phyloP scores from a whole-genome alignment of 30 jellyfish, hydroid and myxozoan species.

The Turritopsis rubra region DNA sequence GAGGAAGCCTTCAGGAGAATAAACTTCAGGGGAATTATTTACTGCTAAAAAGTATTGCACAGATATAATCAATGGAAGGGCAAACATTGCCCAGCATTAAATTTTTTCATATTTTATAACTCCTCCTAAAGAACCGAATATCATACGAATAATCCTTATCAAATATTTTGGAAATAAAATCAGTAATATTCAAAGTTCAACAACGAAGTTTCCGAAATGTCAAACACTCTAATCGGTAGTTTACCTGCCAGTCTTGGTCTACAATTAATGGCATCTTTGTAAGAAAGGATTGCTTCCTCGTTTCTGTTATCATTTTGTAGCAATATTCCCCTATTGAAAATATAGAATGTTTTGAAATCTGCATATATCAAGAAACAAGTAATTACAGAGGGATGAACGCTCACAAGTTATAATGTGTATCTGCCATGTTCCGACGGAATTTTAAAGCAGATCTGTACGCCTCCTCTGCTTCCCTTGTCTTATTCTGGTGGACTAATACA shows the following conservation, averaged over 20 bases:
- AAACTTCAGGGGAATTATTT: too few relatives aligned
- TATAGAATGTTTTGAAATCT: background rate
- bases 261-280: conserved; percentile 60
- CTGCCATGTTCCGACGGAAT: conserved; percentile 80
- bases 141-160: too few relatives aligned
- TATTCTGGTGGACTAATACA: conserved; percentile 38
- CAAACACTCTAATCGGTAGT: too few relatives aligned
- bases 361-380: background rate
- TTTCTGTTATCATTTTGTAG: conserved; percentile 46
- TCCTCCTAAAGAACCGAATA: too few relatives aligned
- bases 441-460: conserved; percentile 62
- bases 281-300: conserved; percentile 53
- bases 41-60: too few relatives aligned
- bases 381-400: background rate
- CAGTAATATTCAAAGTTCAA: too few relatives aligned
- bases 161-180: too few relatives aligned
- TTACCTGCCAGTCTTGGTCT: conserved; percentile 86
- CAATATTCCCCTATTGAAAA: conserved; percentile 57
- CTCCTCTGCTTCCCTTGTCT: conserved; percentile 49
- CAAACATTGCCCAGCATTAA: too few relatives aligned
- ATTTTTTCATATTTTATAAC: too few relatives aligned
- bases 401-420: conserved; percentile 75
- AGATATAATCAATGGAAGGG: too few relatives aligned
- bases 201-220: too few relatives aligned
- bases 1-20: too few relatives aligned